Evolutionary conservation across 2,113 vertebrate species (phyloP), one percentile per base, ranked within the genome.

Genomic region (Passer montanus): DNA sequence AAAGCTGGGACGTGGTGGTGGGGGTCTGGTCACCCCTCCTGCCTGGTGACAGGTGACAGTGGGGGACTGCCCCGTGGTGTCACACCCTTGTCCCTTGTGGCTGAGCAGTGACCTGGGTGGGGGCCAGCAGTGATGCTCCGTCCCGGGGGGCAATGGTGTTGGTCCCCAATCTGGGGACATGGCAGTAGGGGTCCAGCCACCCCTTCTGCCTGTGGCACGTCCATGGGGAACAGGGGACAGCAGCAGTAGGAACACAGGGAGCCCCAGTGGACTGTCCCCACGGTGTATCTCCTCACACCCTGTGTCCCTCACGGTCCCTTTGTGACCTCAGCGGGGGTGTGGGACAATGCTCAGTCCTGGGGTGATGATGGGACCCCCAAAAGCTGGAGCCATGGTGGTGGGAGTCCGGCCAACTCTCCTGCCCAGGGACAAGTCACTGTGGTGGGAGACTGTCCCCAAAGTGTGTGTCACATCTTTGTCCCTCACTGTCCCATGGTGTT

Each of bases 31-130:
- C 73, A 33, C 33, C 22, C 55, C 7, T 60, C 39, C 64, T 69
- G 74, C 33, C 39, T 0, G 1, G 53, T 15, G 60, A 49, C 70
- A 66, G 50, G 50, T 13, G 10, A 6, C 23, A 27, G 46, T 20
- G 15, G 18, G 50, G 55, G 35, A 21, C 44, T 35, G 52, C 14
- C 73, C 55, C 55, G 6, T 4, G 43, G 30, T 7, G 37, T 44
- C 47, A 47, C 39, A 15, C 26, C 58, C 43, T 35, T 35, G 67
- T 72, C 58, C 67, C 35, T 31, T 14, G 67, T 0, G 1, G 41
- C 4, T 8, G 47, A 0, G 0, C 49, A 41, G 66, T 43, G 49
- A 56, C 58, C 21, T 56, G 10, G 1, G 30, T 13, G 9, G 49
- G 49, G 26, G 35, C 17, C 67, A 72, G 76, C 67, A 43, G 67